Percentiles rank a stretch among this genome's conserved stretches.
phyloP scores from a whole-genome alignment of 2,113 vertebrate genomes.

The Sinocyclocheilus anshuiensis region DNA sequence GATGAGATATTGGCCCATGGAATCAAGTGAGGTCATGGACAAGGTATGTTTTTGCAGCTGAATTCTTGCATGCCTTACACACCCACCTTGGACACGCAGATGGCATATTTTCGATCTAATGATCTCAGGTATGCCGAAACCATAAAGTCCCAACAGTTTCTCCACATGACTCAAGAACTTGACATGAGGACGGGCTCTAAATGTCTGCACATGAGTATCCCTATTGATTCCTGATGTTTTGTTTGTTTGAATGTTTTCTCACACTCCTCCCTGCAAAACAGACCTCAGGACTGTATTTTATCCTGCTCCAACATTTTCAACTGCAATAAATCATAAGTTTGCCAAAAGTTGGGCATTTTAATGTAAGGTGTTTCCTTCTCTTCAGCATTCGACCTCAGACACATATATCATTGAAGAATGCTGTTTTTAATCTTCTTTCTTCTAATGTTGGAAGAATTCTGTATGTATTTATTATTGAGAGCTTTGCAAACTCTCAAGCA shows the following conservation, averaged over 20 bases:
- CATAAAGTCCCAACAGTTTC: background rate
- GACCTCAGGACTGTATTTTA: background rate
- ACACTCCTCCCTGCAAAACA: slow-evolving; percentile 7
- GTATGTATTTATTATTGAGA: background rate
- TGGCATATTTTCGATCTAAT: slow-evolving; percentile 61
- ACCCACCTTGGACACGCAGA: slow-evolving; percentile 21
- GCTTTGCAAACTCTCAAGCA: background rate
- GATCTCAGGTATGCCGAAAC: slow-evolving; percentile 49
- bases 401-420: background rate
- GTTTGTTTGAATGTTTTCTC: background rate
- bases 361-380: slow-evolving; percentile 13
- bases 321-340: slow-evolving; percentile 8
- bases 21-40: slow-evolving; percentile 67
- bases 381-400: background rate
- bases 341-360: background rate
- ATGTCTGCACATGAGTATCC: slow-evolving; percentile 4
- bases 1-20: slow-evolving; percentile 60
- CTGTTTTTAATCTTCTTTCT: background rate
- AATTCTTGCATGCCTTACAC: slow-evolving; percentile 68
- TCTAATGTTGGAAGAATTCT: background rate
- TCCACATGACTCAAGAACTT: slow-evolving; percentile 7
- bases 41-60: slow-evolving; percentile 78
- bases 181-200: background rate
- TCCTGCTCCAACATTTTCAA: background rate
- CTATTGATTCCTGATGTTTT: slow-evolving; percentile 26